Conservation (phyloP, 2,797 vertebrate genomes). For the Gambelia wislizenii region DNA sequence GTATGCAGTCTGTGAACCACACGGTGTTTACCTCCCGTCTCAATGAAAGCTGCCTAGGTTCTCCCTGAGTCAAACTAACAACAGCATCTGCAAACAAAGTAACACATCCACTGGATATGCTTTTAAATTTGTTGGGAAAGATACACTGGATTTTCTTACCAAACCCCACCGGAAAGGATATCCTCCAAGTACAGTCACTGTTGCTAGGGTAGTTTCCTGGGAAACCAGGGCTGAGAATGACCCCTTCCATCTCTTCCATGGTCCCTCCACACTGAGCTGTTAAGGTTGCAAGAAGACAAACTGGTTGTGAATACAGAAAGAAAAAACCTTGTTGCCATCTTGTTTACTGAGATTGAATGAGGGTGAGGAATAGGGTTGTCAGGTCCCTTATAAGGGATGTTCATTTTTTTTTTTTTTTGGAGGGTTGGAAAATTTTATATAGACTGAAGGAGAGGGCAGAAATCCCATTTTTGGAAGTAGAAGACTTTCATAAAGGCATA, state of each 20-base stretch:
- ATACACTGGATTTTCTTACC: conserved; percentile 80
- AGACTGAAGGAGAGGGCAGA: too few species aligned
- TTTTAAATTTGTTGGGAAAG: neutral
- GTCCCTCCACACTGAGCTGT: conserved; percentile 95
- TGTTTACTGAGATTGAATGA: neutral
- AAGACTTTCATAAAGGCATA: too few species aligned
- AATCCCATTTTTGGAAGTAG: too few species aligned
- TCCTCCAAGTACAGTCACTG: conserved; percentile 97
- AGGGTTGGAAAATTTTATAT: too few species aligned
- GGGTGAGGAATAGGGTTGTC: too few species aligned
- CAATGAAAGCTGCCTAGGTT: neutral
- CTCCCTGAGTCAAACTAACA: neutral
- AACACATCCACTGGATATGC: too few species aligned
- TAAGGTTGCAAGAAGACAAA: conserved; percentile 31
- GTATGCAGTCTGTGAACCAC: too few species aligned
- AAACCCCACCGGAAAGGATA: conserved; percentile 93
- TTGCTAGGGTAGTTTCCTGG: conserved; percentile 99
- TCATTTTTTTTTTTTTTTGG: too few species aligned
- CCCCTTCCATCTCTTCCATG: conserved; percentile 93
- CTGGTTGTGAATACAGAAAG: conserved; percentile 17
- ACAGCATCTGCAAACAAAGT: neutral
- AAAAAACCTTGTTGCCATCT: neutral
- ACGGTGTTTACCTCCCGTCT: too few species aligned
- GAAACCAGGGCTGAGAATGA: conserved; percentile 97
- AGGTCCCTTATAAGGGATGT: too few species aligned